These are phyloP conservation scores for Varanus komodoensis DNA, from an alignment of 2,113 vertebrate genomes.

Conservation along the genomic window DNA sequence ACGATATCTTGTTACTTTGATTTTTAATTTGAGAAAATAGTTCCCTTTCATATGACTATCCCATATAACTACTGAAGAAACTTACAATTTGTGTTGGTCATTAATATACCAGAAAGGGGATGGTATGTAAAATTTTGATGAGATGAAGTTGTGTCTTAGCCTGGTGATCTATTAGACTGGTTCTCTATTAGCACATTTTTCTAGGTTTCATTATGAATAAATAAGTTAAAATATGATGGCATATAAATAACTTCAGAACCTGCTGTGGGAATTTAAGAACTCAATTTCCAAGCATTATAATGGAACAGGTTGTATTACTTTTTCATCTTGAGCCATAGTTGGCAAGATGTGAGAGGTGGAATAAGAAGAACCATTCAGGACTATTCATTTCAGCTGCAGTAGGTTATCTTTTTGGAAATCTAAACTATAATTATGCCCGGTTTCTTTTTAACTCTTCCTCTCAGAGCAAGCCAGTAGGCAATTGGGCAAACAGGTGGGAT, in stretches of 20 bases:
- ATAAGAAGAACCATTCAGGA: not conserved
- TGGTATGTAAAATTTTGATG: not conserved
- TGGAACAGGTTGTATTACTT: slow-evolving; percentile 9
- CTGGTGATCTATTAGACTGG: not conserved
- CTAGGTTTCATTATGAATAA: slow-evolving; percentile 3
- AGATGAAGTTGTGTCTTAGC: not conserved
- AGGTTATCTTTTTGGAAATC: not conserved
- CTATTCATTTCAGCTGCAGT: not conserved
- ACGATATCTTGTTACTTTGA: slow-evolving; percentile 8
- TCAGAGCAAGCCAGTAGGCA: too few relatives aligned
- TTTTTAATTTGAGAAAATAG: slow-evolving; percentile 44
- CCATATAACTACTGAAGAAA: not conserved
- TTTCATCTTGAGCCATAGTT: slow-evolving; percentile 39
- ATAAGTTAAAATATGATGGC: slow-evolving; percentile 7
- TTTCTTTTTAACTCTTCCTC: not conserved
- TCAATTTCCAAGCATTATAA: slow-evolving; percentile 1
- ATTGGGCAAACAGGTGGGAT: too few relatives aligned
- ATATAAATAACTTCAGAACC: slow-evolving; percentile 21
- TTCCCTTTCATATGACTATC: slow-evolving; percentile 12
- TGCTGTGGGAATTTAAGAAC: slow-evolving; percentile 17
- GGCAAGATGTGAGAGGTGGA: too few relatives aligned
- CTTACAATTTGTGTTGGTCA: not conserved
- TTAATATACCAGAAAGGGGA: slow-evolving; percentile 2
- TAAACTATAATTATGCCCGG: not conserved
- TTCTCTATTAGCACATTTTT: not conserved